Conservation (phyloP, 2,888 invertebrate genomes). For the Nomada hirtipes region DNA sequence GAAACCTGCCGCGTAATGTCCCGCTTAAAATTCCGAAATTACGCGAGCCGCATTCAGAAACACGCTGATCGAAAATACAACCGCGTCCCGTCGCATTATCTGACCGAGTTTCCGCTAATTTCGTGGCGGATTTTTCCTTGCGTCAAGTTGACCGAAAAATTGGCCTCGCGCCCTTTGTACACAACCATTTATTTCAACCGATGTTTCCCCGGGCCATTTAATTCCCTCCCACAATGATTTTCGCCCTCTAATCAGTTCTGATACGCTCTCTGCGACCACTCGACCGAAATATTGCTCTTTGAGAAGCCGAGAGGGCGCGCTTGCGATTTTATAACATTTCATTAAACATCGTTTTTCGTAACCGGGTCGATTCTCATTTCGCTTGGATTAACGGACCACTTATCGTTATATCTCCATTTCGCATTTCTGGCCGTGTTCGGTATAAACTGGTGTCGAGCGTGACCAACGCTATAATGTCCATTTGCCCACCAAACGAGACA, state of each 20-base stretch:
- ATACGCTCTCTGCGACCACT: background rate
- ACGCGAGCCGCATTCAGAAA: background rate
- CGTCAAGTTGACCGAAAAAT: background rate
- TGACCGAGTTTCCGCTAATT: slow-evolving; percentile 4
- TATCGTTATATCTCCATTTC: background rate
- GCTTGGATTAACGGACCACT: background rate
- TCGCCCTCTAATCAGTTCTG: background rate
- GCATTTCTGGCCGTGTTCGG: slow-evolving; percentile 11
- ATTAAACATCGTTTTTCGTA: background rate
- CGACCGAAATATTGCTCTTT: background rate
- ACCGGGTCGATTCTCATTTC: background rate
- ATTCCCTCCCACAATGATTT: background rate
- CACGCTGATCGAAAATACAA: background rate
- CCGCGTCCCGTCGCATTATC: background rate
- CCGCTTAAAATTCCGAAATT: slow-evolving; percentile 38
- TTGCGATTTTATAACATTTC: background rate
- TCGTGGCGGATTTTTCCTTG: no score
- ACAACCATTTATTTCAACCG: background rate
- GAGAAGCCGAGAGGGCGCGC: background rate
- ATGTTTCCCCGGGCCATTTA: background rate
- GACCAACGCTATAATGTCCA: slow-evolving; percentile 30
- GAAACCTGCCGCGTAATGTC: slow-evolving; percentile 24
- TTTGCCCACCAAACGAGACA: slow-evolving; percentile 30
- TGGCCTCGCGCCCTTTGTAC: background rate
- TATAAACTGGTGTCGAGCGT: slow-evolving; percentile 33